Evolutionary conservation across 2,113 vertebrate species (phyloP).

Genomic region (Variabilichromis moorii): DNA sequence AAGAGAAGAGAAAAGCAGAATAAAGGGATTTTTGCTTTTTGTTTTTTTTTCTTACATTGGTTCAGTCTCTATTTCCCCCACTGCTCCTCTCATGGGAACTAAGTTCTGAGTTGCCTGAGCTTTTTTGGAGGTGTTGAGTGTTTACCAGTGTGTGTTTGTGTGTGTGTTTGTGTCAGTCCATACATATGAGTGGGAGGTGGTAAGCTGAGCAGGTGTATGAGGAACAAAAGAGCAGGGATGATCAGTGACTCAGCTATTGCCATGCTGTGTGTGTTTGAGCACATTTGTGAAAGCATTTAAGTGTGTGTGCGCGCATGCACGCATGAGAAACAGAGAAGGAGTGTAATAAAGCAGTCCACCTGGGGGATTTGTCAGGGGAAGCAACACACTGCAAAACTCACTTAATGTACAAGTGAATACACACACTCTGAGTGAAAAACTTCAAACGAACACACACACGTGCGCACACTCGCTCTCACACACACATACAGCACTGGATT

Average conservation of each 20-base stretch:
- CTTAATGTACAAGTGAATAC: neutral
- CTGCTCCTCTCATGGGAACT: conserved; percentile 30
- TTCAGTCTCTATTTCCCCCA: conserved; percentile 1
- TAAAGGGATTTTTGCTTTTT: neutral
- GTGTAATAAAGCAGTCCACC: conserved; percentile 30
- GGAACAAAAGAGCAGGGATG: conserved; percentile 45
- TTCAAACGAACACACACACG: neutral
- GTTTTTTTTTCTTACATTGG: neutral
- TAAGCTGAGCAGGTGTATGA: conserved; percentile 62
- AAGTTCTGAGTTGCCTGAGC: conserved; percentile 39
- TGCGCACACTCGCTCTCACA: neutral
- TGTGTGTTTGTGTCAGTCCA: neutral
- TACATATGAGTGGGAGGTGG: conserved; percentile 44
- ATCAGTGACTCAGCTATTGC: conserved; percentile 44
- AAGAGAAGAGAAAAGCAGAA: neutral
- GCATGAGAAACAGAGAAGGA: neutral
- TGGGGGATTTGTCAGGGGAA: conserved; percentile 36
- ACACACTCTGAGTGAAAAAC: neutral
- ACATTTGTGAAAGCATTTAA: neutral
- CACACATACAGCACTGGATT: neutral
- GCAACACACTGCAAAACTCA: conserved; percentile 4
- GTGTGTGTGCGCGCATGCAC: neutral
- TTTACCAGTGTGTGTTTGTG: neutral
- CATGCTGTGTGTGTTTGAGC: neutral
- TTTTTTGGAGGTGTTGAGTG: conserved; percentile 29